phyloP scores from a whole-genome alignment of 2,113 vertebrate species.

The Fregetta grallaria region DNA sequence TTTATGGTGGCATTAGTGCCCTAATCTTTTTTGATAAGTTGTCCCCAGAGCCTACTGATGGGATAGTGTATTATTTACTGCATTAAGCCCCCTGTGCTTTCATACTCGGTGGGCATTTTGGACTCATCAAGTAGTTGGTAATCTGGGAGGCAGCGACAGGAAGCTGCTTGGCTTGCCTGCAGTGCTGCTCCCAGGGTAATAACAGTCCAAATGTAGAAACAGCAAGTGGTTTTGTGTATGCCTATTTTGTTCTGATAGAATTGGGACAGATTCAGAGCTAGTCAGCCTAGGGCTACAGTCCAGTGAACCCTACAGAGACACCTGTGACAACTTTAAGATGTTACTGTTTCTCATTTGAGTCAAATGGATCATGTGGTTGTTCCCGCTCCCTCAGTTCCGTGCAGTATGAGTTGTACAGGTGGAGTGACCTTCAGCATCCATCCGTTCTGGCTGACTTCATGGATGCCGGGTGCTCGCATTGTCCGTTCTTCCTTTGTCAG shows the following conservation, averaged over 20 bases:
- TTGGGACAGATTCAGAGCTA: background rate
- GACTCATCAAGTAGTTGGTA: background rate
- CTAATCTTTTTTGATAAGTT: background rate
- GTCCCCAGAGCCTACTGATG: background rate
- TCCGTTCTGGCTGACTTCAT: background rate
- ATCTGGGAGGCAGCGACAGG: background rate
- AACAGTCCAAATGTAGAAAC: background rate
- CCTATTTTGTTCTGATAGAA: background rate
- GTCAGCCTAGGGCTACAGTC: background rate
- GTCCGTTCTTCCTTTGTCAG: background rate
- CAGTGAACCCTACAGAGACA: background rate
- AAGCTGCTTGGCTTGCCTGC: background rate
- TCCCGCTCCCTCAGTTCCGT: background rate
- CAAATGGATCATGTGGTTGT: background rate
- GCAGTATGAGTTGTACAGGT: background rate
- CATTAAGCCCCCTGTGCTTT: background rate
- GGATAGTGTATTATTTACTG: background rate
- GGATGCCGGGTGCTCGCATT: accelerated
- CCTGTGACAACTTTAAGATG: background rate
- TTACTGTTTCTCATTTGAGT: background rate
- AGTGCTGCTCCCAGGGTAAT: background rate
- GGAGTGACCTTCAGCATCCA: background rate
- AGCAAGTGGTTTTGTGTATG: background rate
- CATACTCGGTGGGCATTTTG: background rate
- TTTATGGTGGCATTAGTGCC: background rate